Evolutionary conservation across 2,113 vertebrate species (phyloP).

Genomic region (Triplophysa tibetana): DNA sequence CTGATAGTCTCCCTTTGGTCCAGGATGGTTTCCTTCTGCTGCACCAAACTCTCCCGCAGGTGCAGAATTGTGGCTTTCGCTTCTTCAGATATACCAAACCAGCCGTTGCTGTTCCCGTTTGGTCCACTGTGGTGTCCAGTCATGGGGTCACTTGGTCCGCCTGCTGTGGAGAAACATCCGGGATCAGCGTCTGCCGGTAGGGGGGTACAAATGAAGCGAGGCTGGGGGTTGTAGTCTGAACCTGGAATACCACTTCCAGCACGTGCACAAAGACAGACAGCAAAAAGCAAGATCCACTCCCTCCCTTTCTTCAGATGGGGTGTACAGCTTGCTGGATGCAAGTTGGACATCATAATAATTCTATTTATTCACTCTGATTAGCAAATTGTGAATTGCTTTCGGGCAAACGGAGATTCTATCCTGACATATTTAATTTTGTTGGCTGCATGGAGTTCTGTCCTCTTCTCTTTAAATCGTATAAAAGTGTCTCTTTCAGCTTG

Average conservation of each 20-base stretch:
- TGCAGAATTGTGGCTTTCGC: constrained; percentile 79
- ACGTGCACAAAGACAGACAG: constrained; percentile 35
- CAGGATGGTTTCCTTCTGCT: constrained; percentile 81
- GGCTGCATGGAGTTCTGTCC: neutral
- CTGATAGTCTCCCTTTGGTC: constrained; percentile 81
- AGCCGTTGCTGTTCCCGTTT: constrained; percentile 54
- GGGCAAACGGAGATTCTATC: neutral
- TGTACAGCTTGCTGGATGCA: neutral
- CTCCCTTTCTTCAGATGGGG: neutral
- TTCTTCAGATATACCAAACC: constrained; percentile 77
- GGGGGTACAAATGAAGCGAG: constrained; percentile 79
- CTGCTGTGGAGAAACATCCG: constrained; percentile 66
- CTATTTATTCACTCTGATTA: neutral
- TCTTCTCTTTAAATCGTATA: constrained; percentile 4
- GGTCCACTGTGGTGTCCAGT: constrained; percentile 60
- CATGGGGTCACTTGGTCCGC: constrained; percentile 50
- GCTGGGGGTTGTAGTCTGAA: constrained; percentile 61
- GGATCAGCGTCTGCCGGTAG: constrained; percentile 76
- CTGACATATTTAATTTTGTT: neutral
- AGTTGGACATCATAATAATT: neutral
- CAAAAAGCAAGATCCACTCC: constrained; percentile 8
- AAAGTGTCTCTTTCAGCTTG: too few relatives aligned
- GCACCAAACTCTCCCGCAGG: constrained; percentile 79
- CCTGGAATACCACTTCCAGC: constrained; percentile 52
- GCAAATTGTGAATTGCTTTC: neutral